Conservation (phyloP, 1,140 invertebrate species). For the Himalopsyche phryganea region DNA sequence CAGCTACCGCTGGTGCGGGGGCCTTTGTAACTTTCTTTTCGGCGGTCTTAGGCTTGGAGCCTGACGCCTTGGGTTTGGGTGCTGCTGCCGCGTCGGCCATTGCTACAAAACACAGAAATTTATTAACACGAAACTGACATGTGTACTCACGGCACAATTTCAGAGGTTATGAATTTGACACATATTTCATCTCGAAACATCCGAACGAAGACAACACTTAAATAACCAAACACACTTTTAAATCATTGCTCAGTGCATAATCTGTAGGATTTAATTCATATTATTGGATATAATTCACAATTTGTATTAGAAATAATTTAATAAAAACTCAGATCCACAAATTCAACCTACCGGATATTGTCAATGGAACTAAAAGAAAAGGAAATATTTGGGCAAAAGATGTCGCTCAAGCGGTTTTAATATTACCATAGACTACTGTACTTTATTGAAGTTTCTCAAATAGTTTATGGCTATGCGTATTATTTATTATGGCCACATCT, state of each 20-base stretch:
- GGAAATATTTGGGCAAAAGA: not conserved
- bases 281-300: not conserved
- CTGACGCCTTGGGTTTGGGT: constrained; percentile 58
- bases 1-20: constrained; percentile 47
- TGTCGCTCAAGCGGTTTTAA: too few relatives aligned
- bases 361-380: constrained; percentile 18
- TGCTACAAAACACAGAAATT: constrained; percentile 48
- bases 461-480: too few relatives aligned
- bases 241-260: not conserved
- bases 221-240: not conserved
- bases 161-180: constrained; percentile 27
- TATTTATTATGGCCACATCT: too few relatives aligned
- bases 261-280: not conserved
- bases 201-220: not conserved
- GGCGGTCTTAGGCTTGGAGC: constrained; percentile 56
- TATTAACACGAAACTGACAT: constrained; percentile 30
- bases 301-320: not conserved
- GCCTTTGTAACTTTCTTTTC: constrained; percentile 56
- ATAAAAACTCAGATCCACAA: constrained; percentile 11
- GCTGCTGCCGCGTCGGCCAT: constrained; percentile 60
- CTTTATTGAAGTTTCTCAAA: too few relatives aligned
- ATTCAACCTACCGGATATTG: constrained; percentile 22
- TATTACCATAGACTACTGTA: too few relatives aligned
- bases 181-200: constrained; percentile 22
- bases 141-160: constrained; percentile 5